These are phyloP conservation scores for Terrapene triunguis DNA, from an alignment of 2,113 vertebrate species.

Conservation along the genomic window DNA sequence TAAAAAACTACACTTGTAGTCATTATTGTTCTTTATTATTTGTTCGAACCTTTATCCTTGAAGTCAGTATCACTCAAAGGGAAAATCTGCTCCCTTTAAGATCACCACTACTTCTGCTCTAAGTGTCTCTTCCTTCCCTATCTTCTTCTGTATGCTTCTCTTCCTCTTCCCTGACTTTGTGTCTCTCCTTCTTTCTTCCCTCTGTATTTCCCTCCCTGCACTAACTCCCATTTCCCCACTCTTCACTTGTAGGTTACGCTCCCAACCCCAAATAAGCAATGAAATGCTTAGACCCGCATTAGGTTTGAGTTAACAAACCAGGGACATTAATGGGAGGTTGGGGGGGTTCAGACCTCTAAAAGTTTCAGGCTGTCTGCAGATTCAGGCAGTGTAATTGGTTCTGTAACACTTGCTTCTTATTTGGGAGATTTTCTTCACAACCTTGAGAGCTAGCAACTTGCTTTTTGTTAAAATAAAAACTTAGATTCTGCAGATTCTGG, in stretches of 20 bases:
- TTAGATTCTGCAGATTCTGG: rapidly evolving
- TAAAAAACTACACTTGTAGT: neutral
- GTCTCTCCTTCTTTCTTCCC: neutral
- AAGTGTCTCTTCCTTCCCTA: neutral
- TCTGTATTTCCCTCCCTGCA: rapidly evolving
- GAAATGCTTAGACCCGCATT: neutral
- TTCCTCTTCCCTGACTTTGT: neutral
- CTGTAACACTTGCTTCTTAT: rapidly evolving
- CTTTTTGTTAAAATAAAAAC: neutral
- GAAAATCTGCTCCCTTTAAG: neutral
- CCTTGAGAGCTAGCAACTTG: rapidly evolving
- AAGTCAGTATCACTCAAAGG: neutral
- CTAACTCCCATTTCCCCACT: neutral
- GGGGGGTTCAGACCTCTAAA: rapidly evolving
- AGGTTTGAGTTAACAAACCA: neutral
- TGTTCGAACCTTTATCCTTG: neutral
- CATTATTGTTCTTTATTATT: neutral
- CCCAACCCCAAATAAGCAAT: neutral
- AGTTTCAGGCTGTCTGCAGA: rapidly evolving
- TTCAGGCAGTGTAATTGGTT: rapidly evolving
- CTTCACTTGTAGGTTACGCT: rapidly evolving
- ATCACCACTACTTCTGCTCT: neutral
- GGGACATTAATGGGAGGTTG: neutral
- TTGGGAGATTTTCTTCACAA: rapidly evolving
- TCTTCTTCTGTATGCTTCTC: neutral